Evolutionary conservation across 92 coral and sea anemone species (phyloP), one percentile per base, ranked within the genome.

Genomic region (Palythoa grandis): DNA sequence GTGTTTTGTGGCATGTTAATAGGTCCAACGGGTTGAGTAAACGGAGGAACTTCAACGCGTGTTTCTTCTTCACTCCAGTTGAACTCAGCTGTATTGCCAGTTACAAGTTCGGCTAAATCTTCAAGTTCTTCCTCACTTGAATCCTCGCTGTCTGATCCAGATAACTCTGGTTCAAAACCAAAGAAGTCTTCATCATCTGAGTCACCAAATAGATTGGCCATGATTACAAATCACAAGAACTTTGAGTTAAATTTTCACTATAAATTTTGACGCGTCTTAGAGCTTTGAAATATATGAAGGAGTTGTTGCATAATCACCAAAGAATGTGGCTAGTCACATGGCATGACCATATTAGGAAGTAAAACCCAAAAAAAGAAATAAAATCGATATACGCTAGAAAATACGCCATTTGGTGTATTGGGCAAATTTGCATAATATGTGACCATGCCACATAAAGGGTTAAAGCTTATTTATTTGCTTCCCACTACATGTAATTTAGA

Each of bases 171-270:
- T n/a, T n/a, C n/a, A n/a, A 66, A 66, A n/a, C 71, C 71, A 22
- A 66, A 66, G 71, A 66, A 66, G 71, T 66, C 78, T 76, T 76
- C 63, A 47, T 76, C 82, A 76, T 76, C 82, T 50, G 65, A 76
- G 37, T 76, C 82, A 47, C 38, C 60, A 76, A 76, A 56, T 20
- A 50, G 38, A 76, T 52, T 58, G 38, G 66, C 66, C 60, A 75
- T 48, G 80, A 43, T 48, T 4, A 75, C 37, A 75, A 54, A 43
- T 50, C 58, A 40, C 38, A 9, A 76, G 5, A 74, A 76, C 61
- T 76, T 76, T 76, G 82, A 76, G 82, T 24, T 4, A 52, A 76
- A 20, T 48, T 76, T 76, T 76, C 63, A 76, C 19, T 1, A n/a
- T 52, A 38, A 48, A n/a, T n/a, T n/a, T 16, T 29, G 82, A 25